Evolutionary conservation across 1,140 invertebrate species (phyloP), one percentile per base, ranked within the genome.

Genomic region (Pectinophora gossypiella): DNA sequence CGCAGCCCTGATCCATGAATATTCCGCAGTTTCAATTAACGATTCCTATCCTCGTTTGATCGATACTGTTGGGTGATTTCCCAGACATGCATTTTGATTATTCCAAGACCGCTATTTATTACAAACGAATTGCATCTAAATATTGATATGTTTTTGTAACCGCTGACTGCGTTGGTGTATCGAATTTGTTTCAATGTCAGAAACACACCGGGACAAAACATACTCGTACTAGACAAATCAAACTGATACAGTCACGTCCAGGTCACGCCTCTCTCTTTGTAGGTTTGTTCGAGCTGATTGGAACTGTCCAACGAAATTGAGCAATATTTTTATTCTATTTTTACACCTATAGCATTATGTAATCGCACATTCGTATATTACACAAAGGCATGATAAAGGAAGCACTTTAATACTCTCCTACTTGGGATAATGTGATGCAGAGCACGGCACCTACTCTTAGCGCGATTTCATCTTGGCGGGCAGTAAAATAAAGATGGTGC

Each of bases 401-500:
- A 18, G 36, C 36, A 40, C 36, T 40, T 40, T 40, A 40, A 40
- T 32, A 32, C n/a, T 40, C 15, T 40, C 36, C 13, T 12, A 40
- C 27, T 32, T 32, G 9, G 36, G 36, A 40, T 40, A 52, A 54
- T 53, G 46, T 56, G 42, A 52, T 48, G 48, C 43, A 23, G 38
- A 9, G 9, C 42, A 48, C 48, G 51, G 36, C 47, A 51, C 35
- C 43, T 45, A 40, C 32, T 54, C 16, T 27, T 49, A 49, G 48
- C 51, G 48, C 49, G 58, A 61, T 64, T 68, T 64, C 58, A 56
- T 56, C 56, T 53, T 38, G 51, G 43, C 36, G 6, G 54, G 44
- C 46, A 54, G 66, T 82, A 75, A 75, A 77, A 75, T 74, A 77
- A 79, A 82, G 72, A 79, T 76, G 73, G 59, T 77, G 78, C 76